Percentiles rank a stretch among this genome's conserved stretches.
Evolutionary conservation across 2,113 vertebrate genomes (phyloP).

Genomic region (Phrynosoma platyrhinos): DNA sequence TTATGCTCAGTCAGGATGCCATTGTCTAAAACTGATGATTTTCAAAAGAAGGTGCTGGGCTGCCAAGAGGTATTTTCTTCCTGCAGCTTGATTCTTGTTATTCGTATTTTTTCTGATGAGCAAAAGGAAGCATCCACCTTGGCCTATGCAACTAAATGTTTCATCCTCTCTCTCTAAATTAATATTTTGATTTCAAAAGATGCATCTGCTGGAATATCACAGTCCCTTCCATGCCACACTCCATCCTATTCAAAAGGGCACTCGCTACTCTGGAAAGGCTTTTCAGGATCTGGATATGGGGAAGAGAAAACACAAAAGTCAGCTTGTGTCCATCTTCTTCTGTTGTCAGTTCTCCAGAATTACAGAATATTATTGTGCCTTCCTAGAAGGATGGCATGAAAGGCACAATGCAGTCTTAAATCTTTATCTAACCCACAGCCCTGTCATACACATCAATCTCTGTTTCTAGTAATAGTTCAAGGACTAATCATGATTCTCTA

Average conservation of each 20-base stretch:
- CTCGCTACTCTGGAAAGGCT: background rate
- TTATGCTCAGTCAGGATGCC: background rate
- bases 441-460: too few relatives aligned
- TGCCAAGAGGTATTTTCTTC: background rate
- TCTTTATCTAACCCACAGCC: too few relatives aligned
- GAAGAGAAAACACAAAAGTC: background rate
- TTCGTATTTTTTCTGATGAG: background rate
- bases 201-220: background rate
- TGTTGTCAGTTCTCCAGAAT: background rate
- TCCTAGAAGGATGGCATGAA: background rate
- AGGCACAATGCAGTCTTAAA: too few relatives aligned
- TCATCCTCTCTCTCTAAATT: slow-evolving; percentile 11
- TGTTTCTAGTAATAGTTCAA: too few relatives aligned
- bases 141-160: background rate
- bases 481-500: too few relatives aligned
- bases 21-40: background rate
- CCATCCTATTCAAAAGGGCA: background rate
- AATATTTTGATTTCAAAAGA: background rate
- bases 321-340: background rate
- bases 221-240: background rate
- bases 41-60: background rate
- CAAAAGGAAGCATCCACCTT: background rate
- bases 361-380: background rate
- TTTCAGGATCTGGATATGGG: background rate
- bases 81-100: background rate